Evolutionary conservation across 2,888 invertebrate genomes (phyloP).

Genomic region (Iselma pallidipennis): DNA sequence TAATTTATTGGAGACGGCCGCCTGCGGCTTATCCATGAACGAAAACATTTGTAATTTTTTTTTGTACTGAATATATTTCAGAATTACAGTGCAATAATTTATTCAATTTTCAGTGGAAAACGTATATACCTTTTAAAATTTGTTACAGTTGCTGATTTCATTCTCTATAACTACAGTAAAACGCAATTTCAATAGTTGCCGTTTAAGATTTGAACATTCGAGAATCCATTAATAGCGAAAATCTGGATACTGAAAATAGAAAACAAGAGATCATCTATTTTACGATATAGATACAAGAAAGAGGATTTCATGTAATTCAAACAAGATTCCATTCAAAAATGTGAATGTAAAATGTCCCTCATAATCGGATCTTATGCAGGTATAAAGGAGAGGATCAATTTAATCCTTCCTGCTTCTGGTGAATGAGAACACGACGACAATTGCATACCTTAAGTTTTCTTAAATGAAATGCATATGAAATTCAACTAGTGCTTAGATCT

Average conservation of each 20-base stretch:
- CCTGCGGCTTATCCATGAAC: too few species aligned
- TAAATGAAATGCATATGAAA: not conserved
- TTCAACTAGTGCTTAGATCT: not conserved
- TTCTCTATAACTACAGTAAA: not conserved
- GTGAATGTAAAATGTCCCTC: not conserved
- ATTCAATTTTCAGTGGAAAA: too few species aligned
- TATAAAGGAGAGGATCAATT: not conserved
- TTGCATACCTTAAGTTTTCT: not conserved
- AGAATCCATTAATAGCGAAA: not conserved
- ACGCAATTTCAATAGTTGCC: not conserved
- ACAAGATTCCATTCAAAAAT: not conserved
- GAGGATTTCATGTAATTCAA: too few species aligned
- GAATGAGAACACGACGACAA: not conserved
- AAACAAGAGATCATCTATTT: not conserved
- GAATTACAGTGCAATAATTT: too few species aligned
- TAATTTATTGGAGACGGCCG: not conserved
- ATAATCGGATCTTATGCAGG: not conserved
- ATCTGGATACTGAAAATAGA: not conserved
- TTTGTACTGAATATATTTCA: too few species aligned
- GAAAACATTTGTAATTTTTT: not conserved
- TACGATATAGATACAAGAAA: not conserved
- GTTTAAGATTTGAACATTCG: too few species aligned
- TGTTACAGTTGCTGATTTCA: too few species aligned
- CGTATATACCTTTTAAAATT: too few species aligned
- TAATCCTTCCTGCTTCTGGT: not conserved